Percentiles rank a stretch among this genome's conserved stretches.
These are phyloP conservation scores for Elaeidobius kamerunicus DNA, from an alignment of 2,888 invertebrate species.

Conservation along the genomic window DNA sequence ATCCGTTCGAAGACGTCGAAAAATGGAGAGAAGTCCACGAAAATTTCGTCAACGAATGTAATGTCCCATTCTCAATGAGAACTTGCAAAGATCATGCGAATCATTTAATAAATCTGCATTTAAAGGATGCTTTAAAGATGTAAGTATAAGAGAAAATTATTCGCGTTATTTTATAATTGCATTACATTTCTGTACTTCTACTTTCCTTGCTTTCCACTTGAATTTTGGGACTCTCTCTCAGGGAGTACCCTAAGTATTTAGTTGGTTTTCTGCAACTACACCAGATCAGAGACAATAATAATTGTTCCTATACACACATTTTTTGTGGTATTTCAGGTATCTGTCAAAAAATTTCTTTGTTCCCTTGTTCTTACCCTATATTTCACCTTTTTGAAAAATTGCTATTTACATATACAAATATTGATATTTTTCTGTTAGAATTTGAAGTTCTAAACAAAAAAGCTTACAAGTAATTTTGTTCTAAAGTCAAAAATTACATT, in stretches of 20 bases:
- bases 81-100: slow-evolving; percentile 30
- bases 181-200: not conserved
- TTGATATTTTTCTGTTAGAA: too few relatives aligned
- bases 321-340: not conserved
- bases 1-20: slow-evolving; percentile 26
- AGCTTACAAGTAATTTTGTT: too few relatives aligned
- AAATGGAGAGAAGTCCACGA: slow-evolving; percentile 28
- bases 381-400: too few relatives aligned
- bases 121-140: slow-evolving; percentile 21
- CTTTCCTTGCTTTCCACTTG: too few relatives aligned
- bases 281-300: not conserved
- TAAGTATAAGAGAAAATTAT: slow-evolving; percentile 5
- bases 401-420: too few relatives aligned
- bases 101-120: slow-evolving; percentile 23
- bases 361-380: not conserved
- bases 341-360: not conserved
- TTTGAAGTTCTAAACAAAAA: too few relatives aligned
- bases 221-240: not conserved
- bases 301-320: not conserved
- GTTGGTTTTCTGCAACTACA: too few relatives aligned
- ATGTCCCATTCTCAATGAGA: slow-evolving; percentile 23
- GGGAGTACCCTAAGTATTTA: not conserved
- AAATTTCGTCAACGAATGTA: slow-evolving; percentile 26
- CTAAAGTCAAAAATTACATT: too few relatives aligned
- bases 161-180: not conserved